Evolutionary conservation across 2,797 vertebrate species (phyloP), one percentile per base, ranked within the genome.

Genomic region (Galagoides demidoff): DNA sequence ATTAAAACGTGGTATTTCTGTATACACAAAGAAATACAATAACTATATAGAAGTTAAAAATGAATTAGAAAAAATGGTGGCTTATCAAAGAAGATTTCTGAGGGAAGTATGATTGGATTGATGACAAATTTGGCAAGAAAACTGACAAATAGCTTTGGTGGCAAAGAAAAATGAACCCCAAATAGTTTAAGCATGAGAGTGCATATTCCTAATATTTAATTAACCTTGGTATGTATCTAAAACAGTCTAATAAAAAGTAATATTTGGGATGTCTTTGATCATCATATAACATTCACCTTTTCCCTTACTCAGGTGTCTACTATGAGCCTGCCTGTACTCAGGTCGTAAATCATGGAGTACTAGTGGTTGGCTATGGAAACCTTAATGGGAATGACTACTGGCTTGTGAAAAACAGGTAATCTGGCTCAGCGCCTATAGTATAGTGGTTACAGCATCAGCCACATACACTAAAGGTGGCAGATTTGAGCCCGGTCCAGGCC

Each of bases 361-460:
- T 99, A 0, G 98, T 97, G 1, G 96, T 99, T 0, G 99, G 99
- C 10, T 99, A 99, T 0, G 99, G 99, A 5, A 98, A 97, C 0
- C 70, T 98, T 7, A 43, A 97, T 0, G 98, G 99, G 31, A 97
- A 99, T 76, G 99, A 99, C 39, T 99, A 98, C 55, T 99, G 99
- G 99, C 98, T 99, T 45, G 98, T 99, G 83, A 99, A 99, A 98
- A 99, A 99, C 98, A 99, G 99, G 99, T 99, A 98, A 97, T 61
- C 13, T 1, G 49, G 12, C 49, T 49, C 49, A 49, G 49, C 13
- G 3, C 49, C 49, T 49, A 13, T 49, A 49, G 49, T 49, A 49
- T 13, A 49, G 49, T 49, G 49, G 3, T 49, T 49, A 49, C 49
- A 49, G 49, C 49, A 3, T 49, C 49, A 49, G 49, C 49, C 49